Base-by-base conservation (phyloP, 1,140 invertebrate species). In the Adoxophyes honmai region DNA sequence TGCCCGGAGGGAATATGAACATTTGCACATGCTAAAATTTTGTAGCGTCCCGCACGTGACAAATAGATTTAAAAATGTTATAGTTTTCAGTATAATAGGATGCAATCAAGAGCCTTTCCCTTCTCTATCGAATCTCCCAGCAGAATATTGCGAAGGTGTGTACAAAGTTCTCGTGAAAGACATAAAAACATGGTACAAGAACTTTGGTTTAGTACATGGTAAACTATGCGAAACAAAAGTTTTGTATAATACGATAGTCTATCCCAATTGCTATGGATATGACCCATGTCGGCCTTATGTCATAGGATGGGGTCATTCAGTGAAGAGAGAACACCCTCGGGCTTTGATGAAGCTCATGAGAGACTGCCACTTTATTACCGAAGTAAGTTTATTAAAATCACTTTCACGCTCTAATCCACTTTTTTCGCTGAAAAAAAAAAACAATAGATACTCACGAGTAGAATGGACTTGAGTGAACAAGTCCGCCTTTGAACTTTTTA, bases 231-330 rank as follows among this genome's bases (percentile, higher is more conserved):
- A 15, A 1, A 48, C 4, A n/a, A 48, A 11, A 21, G 21, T 48
- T n/a, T 2, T 48, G 21, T 28, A 28, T 48, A n/a, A n/a, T n/a
- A n/a, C n/a, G n/a, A n/a, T n/a, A n/a, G n/a, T n/a, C n/a, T n/a
- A n/a, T n/a, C n/a, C n/a, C n/a, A n/a, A n/a, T n/a, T 21, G 39
- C 7, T n/a, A n/a, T n/a, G n/a, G n/a, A n/a, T n/a, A 1, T 21
- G 7, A 7, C 11, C n/a, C n/a, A n/a, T n/a, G n/a, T n/a, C n/a
- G n/a, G n/a, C n/a, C n/a, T 3, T 48, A 48, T 28, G 18, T 21
- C 6, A 48, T 48, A 21, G 42, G 42, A 11, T 48, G 42, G 42
- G n/a, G 16, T 11, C 42, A 48, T 48, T 48, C 16, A n/a, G 42
- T 48, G 16, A 21, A 8, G 16, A 44, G n/a, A n/a, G 39, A 44